These are phyloP conservation scores for Chaetoderma sp. DNA, from an alignment of 2,888 invertebrate genomes.

Conservation along the genomic window DNA sequence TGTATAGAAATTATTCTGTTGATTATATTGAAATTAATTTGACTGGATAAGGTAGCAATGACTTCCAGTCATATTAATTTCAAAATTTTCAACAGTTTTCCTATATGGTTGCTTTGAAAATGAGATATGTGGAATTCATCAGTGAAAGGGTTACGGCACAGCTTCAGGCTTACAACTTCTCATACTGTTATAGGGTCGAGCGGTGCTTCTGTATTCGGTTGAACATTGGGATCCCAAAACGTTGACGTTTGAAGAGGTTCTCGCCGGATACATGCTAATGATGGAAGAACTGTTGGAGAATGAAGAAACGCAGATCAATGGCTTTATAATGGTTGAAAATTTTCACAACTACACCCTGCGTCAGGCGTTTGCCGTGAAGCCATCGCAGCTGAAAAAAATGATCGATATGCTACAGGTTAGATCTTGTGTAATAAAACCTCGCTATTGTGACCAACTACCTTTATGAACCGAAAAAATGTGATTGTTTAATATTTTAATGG, in stretches of 20 bases:
- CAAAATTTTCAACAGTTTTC: too few species aligned
- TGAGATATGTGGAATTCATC: too few species aligned
- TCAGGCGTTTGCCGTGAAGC: not conserved
- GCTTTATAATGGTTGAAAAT: conserved; percentile 6
- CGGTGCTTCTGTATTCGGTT: not conserved
- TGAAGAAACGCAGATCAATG: conserved; percentile 6
- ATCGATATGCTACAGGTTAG: conserved; percentile 5
- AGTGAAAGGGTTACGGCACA: too few species aligned
- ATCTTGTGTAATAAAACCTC: not conserved
- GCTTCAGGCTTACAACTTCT: too few species aligned
- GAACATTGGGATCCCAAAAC: not conserved
- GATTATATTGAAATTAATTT: too few species aligned
- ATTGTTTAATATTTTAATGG: too few species aligned
- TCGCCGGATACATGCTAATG: conserved; percentile 1
- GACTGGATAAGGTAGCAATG: too few species aligned
- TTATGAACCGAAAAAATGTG: too few species aligned
- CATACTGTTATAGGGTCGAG: not conserved
- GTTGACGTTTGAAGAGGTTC: not conserved
- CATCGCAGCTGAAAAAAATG: conserved; percentile 8
- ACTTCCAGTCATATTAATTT: too few species aligned
- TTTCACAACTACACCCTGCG: not conserved
- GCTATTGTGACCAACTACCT: too few species aligned
- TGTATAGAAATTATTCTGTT: too few species aligned
- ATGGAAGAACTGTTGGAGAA: conserved; percentile 8
- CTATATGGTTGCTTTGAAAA: too few species aligned